Percentiles rank a stretch among this genome's conserved stretches.
These are phyloP conservation scores for Orchestia grillus DNA, from an alignment of 1,140 invertebrate species.

Conservation along the genomic window DNA sequence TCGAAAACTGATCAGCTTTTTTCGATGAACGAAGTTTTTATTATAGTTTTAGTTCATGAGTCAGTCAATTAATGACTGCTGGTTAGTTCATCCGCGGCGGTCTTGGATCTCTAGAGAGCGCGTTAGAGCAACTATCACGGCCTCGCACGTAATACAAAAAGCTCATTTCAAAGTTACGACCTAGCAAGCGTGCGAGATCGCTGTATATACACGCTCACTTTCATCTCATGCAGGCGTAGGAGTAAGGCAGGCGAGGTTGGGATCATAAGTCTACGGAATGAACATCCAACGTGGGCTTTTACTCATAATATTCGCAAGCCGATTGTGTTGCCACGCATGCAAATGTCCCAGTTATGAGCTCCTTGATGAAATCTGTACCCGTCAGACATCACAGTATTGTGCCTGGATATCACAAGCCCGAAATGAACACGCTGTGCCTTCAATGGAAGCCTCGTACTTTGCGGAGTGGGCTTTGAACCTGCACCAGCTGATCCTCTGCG, in stretches of 20 bases:
- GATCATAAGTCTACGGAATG: slow-evolving; percentile 27
- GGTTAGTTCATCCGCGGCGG: neutral
- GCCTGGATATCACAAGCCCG: neutral
- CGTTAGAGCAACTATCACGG: neutral
- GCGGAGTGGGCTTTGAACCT: neutral
- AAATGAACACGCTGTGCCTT: slow-evolving; percentile 1
- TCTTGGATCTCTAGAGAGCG: too few species aligned
- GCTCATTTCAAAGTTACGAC: neutral
- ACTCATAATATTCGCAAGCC: slow-evolving; percentile 10
- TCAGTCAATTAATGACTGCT: neutral
- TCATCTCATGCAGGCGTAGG: neutral
- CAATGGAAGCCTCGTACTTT: neutral
- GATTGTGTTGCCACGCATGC: slow-evolving; percentile 14
- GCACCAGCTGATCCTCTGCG: neutral
- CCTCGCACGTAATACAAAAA: neutral
- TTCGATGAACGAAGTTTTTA: neutral
- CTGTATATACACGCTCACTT: neutral
- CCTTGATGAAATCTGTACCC: slow-evolving; percentile 31
- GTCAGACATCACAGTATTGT: slow-evolving; percentile 26
- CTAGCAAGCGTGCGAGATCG: neutral
- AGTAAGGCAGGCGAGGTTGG: neutral
- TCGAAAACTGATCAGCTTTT: neutral
- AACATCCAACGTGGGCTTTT: slow-evolving; percentile 11
- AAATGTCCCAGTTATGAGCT: slow-evolving; percentile 43
- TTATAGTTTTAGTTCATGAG: neutral